Evolutionary conservation across 64 coral and sea anemone genomes (phyloP), one percentile per base, ranked within the genome.

Genomic region (Actinia tenebrosa): DNA sequence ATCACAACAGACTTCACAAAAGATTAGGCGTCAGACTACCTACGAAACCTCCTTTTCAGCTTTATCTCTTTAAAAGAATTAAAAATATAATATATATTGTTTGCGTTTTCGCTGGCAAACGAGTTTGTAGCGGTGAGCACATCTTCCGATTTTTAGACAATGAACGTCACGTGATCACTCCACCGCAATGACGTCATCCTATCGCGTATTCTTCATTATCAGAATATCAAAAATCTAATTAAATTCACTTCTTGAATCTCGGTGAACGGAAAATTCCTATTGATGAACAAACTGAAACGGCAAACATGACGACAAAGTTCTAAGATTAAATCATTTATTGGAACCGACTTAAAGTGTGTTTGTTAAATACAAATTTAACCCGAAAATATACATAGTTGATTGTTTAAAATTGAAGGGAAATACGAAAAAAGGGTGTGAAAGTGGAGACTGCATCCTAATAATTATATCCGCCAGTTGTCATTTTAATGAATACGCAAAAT

Each of bases 281-380:
- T 42, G 8, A 75, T 75, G 69, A 15, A 27, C 15, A 14, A 42
- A 75, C 11, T 75, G 10, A 10, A 75, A 75, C 69, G 16, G 69
- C 69, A 75, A 75, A 75, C 69, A 75, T n/a, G n/a, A n/a, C 42
- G 23, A n/a, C 11, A 75, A 11, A 75, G 3, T 30, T 13, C 27
- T 37, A 42, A 42, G 69, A 26, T 30, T 30, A 75, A 14, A 75
- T 66, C 11, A 22, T 19, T 66, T 66, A 66, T 66, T 66, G 6
- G 22, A 66, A 22, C 63, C 6, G 22, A 66, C 0, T 8, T 9
- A 13, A 66, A 58, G 13, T 22, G 63, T 75, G 11, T 75, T 75
- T 75, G 69, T 75, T 75, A 75, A 75, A 75, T 30, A 75, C 27
- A 75, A 75, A 75, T 75, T 75, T 75, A 9, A 66, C n/a, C 63